Conservation (phyloP, 1,140 invertebrate genomes). For the Dendroctonus ponderosae region DNA sequence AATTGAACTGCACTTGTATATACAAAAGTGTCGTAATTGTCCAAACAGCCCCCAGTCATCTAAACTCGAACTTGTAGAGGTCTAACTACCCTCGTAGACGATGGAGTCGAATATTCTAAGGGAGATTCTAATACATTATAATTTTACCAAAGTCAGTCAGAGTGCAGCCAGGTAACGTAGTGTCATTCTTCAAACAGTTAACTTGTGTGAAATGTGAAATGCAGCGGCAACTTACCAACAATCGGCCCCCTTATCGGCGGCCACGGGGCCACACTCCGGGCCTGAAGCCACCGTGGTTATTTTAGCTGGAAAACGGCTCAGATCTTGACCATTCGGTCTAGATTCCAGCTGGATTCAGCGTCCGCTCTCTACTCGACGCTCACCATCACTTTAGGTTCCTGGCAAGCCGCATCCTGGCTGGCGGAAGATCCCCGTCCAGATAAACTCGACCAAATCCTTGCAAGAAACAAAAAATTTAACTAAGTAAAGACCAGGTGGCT, state of each 20-base stretch:
- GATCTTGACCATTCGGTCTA: conserved; percentile 20
- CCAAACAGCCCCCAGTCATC: too few species aligned
- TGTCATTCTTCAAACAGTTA: too few species aligned
- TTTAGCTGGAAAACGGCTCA: conserved; percentile 21
- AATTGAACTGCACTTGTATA: too few species aligned
- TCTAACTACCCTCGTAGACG: too few species aligned
- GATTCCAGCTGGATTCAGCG: too few species aligned
- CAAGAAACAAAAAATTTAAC: neutral
- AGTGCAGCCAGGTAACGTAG: too few species aligned
- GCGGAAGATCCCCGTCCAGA: neutral
- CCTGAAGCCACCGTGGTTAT: conserved; percentile 51
- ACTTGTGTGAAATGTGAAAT: too few species aligned
- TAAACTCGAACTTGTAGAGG: too few species aligned
- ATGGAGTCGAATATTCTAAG: too few species aligned
- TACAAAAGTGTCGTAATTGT: too few species aligned
- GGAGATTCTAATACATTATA: too few species aligned
- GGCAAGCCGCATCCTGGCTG: neutral
- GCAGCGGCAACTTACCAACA: conserved; percentile 50
- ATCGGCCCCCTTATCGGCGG: conserved; percentile 55
- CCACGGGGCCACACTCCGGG: conserved; percentile 51
- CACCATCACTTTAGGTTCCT: conserved; percentile 4
- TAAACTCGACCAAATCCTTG: neutral
- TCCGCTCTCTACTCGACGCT: neutral
- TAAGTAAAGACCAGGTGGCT: neutral
- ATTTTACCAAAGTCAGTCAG: too few species aligned